Base-by-base conservation (phyloP, 2,797 vertebrate species). In the Petrocephalus schoutedeni region DNA sequence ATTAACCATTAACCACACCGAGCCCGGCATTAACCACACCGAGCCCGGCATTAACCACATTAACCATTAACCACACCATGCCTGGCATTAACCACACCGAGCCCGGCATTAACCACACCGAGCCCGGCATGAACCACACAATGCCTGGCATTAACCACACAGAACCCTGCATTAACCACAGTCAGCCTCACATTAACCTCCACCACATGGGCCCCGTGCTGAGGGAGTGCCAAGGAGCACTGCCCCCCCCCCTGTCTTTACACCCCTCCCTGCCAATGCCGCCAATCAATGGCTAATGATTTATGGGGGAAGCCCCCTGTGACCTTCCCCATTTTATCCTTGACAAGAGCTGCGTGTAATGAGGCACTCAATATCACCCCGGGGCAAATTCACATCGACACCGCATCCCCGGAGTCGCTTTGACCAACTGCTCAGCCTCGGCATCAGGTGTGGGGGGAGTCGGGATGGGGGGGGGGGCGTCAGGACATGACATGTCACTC, bases 241-340 rank as follows among this genome's bases (percentile, higher is more conserved):
- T 85, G 58, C 87, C 86, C 53, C 21, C 61, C 32, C 90, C 86
- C 71, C 87, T 80, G 89, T 87, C 56, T 77, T 61, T 7, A 67
- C 16, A 16, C 36, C 51, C 12, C 71, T 59, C 61, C 56, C 87
- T 64, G 85, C 12, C 64, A 85, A 2, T 85, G 86, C 74, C 87
- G 89, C 86, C 92, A 93, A 94, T 94, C 94, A 91, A 95, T 94
- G 94, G 82, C 90, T 91, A 91, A 93, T 94, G 93, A 95, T 94
- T 94, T 92, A 93, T 95, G 83, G 89, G 91, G 89, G 90, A 91
- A 90, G 88, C 90, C 90, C 91, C 89, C 88, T 90, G 89, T 91
- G 91, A 74, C 90, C 91, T 92, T 90, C 89, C 90, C 93, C 91
- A 93, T 93, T 95, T 94, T 91, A 94, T 94, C 93, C 93, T 93